These are phyloP conservation scores for Rhodeus uyekii DNA, from an alignment of 2,797 vertebrate genomes.

Conservation along the genomic window DNA sequence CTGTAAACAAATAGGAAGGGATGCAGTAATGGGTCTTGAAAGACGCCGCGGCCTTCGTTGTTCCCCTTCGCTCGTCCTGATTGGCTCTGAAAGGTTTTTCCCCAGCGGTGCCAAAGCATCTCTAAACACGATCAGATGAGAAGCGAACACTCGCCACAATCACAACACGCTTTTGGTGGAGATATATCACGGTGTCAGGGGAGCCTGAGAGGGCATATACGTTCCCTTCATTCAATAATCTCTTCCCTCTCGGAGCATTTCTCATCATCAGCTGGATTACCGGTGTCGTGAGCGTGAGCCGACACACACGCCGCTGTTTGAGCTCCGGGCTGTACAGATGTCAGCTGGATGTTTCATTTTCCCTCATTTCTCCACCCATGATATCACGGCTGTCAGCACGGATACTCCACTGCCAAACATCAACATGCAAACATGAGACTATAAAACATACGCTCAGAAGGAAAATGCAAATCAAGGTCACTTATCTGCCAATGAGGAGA, in stretches of 20 bases:
- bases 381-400: conserved; percentile 72
- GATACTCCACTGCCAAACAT: too few species aligned
- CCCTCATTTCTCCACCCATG: conserved; percentile 71
- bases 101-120: conserved; percentile 8
- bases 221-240: conserved; percentile 37
- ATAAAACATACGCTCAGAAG: too few species aligned
- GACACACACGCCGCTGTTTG: conserved; percentile 19
- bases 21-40: neutral
- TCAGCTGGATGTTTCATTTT: conserved; percentile 76
- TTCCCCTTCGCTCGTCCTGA: conserved; percentile 1
- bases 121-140: conserved; percentile 39
- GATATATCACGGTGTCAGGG: neutral
- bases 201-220: conserved; percentile 14
- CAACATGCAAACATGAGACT: too few species aligned
- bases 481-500: too few species aligned
- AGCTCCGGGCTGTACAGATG: conserved; percentile 63
- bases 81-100: conserved; percentile 41
- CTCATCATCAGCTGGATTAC: conserved; percentile 56
- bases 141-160: conserved; percentile 25
- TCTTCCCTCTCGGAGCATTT: conserved; percentile 13
- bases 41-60: neutral
- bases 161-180: conserved; percentile 18
- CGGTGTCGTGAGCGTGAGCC: conserved; percentile 30
- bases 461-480: too few species aligned
- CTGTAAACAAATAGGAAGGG: neutral